Conservation (phyloP, 2,888 invertebrate species). For the Lasioglossum villosulum region DNA sequence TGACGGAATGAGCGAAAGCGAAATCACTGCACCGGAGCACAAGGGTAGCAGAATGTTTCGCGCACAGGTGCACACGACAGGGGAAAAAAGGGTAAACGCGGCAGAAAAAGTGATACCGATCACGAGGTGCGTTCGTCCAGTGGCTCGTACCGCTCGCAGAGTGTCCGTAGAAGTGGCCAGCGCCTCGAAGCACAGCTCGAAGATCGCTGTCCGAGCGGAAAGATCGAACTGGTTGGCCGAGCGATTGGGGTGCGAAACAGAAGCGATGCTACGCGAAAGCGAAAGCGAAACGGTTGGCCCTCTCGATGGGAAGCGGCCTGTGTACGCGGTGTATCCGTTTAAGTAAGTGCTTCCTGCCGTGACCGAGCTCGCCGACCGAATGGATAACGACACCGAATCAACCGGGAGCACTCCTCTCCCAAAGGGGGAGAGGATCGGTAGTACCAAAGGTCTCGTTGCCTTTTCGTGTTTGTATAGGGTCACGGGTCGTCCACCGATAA, state of each 20-base stretch:
- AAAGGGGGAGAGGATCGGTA: constrained; percentile 55
- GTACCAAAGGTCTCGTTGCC: constrained; percentile 73
- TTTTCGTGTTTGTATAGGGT: constrained; percentile 70
- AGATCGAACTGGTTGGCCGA: constrained; percentile 50
- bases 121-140: not conserved
- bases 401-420: constrained; percentile 27
- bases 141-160: not conserved
- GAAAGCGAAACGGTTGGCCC: constrained; percentile 46
- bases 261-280: constrained; percentile 13
- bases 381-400: constrained; percentile 65
- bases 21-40: not conserved
- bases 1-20: not conserved
- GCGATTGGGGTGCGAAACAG: constrained; percentile 63
- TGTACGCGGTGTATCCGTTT: constrained; percentile 65
- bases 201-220: constrained; percentile 51
- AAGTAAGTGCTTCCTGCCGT: constrained; percentile 82
- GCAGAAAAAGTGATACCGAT: not conserved
- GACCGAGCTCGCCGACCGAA: constrained; percentile 74
- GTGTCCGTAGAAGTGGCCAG: not conserved
- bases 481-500: constrained; percentile 75
- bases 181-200: not conserved
- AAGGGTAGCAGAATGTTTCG: not conserved
- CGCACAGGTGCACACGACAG: not conserved
- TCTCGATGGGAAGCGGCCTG: constrained; percentile 69
- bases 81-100: not conserved